A percentile compares a stretch with the other conserved stretches of the same genome.
Conservation (phyloP, 2,888 invertebrate species). For the Cheilosia vulpina region DNA sequence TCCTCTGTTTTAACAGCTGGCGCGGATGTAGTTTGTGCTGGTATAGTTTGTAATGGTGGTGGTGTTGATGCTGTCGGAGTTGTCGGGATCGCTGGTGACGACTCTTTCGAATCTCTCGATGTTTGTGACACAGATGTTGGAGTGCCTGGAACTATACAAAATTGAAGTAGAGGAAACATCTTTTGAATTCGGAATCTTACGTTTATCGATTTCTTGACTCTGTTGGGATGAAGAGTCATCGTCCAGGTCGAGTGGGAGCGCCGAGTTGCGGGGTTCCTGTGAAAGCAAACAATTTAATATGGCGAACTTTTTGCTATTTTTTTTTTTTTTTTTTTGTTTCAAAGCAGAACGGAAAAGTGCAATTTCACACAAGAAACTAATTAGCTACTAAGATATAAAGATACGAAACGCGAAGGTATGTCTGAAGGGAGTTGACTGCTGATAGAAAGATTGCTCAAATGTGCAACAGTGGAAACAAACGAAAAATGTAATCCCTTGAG, state of each 20-base stretch:
- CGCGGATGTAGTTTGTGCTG: slow-evolving; percentile 77
- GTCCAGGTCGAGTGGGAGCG: slow-evolving; percentile 95
- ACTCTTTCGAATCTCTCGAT: slow-evolving; percentile 82
- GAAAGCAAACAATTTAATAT: slow-evolving; percentile 10
- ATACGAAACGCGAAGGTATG: neutral
- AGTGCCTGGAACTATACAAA: slow-evolving; percentile 82
- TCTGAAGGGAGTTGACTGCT: neutral
- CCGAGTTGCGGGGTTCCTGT: slow-evolving; percentile 95
- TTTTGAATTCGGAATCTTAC: slow-evolving; percentile 77
- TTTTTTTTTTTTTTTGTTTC: neutral
- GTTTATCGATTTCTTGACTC: slow-evolving; percentile 93
- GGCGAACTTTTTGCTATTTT: neutral
- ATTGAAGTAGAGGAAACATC: slow-evolving; percentile 23
- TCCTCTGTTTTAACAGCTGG: slow-evolving; percentile 81
- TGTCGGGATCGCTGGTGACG: slow-evolving; percentile 68
- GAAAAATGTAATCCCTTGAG: neutral
- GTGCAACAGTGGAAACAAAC: no score
- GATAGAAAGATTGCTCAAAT: no score
- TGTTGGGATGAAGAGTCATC: slow-evolving; percentile 94
- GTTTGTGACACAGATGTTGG: slow-evolving; percentile 82
- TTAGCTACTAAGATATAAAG: slow-evolving; percentile 9
- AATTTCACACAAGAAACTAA: slow-evolving; percentile 35
- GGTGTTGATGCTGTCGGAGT: slow-evolving; percentile 64
- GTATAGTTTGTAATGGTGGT: slow-evolving; percentile 78
- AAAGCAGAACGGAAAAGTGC: slow-evolving; percentile 59